Base-by-base conservation (phyloP, 2,113 vertebrate genomes). In the Lontra canadensis region DNA sequence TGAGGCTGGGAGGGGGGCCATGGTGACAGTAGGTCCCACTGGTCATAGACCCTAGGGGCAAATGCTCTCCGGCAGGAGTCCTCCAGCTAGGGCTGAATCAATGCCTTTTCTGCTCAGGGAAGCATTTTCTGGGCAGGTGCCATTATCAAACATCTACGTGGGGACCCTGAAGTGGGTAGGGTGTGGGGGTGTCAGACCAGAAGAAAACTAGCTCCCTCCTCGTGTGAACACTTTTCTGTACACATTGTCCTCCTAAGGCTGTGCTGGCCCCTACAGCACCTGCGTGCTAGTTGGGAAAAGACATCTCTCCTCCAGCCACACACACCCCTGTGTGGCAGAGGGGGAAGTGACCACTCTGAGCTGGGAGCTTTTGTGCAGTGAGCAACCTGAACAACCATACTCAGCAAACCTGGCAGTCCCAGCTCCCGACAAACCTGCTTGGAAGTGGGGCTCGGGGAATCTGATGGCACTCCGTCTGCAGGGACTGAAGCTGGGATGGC, bases 191-290 rank as follows among this genome's bases (percentile, higher is more conserved):
- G 17, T 17, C 36, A 59, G 34, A 57, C 14, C 7, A 23, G 65
- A 74, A 17, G n/a, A 85, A n/a, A 74, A 49, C 21, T 7, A 25
- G 44, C 25, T 25, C 29, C 21, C 17, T 39, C 36, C 49, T 39
- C 26, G 0, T 3, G 55, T 2, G 26, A 84, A 59, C 11, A 17
- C 47, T 59, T 23, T 6, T 7, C 17, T 7, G 10, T 67, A 8
- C 4, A 20, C 1, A 0, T 55, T 36, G 26, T 42, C 42, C 59
- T 47, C 26, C 4, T 47, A 80, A 52, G 65, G 81, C 42, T 36
- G 59, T 4, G 3, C 39, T 29, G 25, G n/a, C 36, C 47, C 20
- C 11, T 18, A 3, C 12, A 44, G 39, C 11, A 17, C 25, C 89
- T 59, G 52, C 25, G 6, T 2, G 6, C 71, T 47, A 17, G 39